phyloP scores from a whole-genome alignment of 2,888 invertebrate genomes.

The Tenthredo scrophulariae region DNA sequence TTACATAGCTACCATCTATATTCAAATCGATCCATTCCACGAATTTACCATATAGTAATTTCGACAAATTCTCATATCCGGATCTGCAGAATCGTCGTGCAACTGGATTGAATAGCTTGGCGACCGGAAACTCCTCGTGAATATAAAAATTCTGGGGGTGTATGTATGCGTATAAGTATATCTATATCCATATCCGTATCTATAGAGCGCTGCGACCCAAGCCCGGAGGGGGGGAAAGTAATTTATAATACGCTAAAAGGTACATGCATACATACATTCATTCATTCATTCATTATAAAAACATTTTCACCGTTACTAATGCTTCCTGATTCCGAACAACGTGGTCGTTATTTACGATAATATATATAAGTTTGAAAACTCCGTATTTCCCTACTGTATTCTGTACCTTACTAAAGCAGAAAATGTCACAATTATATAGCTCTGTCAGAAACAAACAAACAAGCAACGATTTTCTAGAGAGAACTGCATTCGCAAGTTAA shows the following conservation, averaged over 20 bases:
- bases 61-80: constrained; percentile 33
- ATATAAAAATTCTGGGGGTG: constrained; percentile 21
- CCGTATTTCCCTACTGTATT: not conserved
- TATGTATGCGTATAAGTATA: not conserved
- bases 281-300: constrained; percentile 1
- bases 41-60: constrained; percentile 20
- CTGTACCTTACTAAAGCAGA: not conserved
- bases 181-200: not conserved
- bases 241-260: constrained; percentile 30
- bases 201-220: not conserved
- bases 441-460: not conserved
- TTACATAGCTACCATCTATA: not conserved
- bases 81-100: constrained; percentile 2
- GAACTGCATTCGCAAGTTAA: constrained; percentile 35
- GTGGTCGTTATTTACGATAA: not conserved
- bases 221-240: not conserved
- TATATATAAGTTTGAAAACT: not conserved
- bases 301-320: not conserved
- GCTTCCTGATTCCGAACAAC: not conserved
- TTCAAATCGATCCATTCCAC: constrained; percentile 29
- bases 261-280: not conserved
- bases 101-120: constrained; percentile 23
- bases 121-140: constrained; percentile 28
- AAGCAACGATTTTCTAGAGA: not conserved
- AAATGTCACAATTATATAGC: not conserved